Evolutionary conservation across 2,888 invertebrate genomes (phyloP).

Genomic region (Gonocerus acuteangulatus): DNA sequence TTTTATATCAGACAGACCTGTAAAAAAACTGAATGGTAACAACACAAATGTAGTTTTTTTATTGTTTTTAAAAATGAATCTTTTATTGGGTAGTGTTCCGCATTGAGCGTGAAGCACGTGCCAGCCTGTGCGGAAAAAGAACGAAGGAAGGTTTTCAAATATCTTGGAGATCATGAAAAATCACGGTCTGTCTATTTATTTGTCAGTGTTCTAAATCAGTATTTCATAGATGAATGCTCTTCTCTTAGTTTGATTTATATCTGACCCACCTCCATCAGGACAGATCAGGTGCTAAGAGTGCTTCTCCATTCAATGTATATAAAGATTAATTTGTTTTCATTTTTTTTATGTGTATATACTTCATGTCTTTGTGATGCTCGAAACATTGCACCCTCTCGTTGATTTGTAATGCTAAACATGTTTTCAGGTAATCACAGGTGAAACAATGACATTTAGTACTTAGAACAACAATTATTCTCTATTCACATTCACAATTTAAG

Average conservation of each 20-base stretch:
- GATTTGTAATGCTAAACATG: not conserved
- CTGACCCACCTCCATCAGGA: slow-evolving; percentile 12
- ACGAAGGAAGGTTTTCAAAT: slow-evolving; percentile 19
- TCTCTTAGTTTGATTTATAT: not conserved
- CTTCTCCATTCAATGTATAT: not conserved
- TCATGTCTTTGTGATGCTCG: not conserved
- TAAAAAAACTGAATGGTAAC: no score
- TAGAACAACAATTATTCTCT: no score
- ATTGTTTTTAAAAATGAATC: not conserved
- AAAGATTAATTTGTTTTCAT: not conserved
- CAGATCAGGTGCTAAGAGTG: slow-evolving; percentile 9
- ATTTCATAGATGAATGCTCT: not conserved
- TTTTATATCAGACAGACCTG: no score
- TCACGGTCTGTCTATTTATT: slow-evolving; percentile 11
- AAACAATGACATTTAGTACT: no score
- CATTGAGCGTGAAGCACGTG: slow-evolving; percentile 7
- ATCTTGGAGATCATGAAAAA: not conserved
- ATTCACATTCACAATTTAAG: no score
- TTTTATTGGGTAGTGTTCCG: slow-evolving; percentile 9
- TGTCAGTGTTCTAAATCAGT: not conserved
- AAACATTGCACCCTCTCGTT: not conserved
- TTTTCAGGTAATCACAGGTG: not conserved
- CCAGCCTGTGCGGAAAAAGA: slow-evolving; percentile 3
- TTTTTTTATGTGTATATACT: not conserved
- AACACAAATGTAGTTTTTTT: not conserved